Conservation (phyloP, 1,140 invertebrate species). For the Dryas iulia region DNA sequence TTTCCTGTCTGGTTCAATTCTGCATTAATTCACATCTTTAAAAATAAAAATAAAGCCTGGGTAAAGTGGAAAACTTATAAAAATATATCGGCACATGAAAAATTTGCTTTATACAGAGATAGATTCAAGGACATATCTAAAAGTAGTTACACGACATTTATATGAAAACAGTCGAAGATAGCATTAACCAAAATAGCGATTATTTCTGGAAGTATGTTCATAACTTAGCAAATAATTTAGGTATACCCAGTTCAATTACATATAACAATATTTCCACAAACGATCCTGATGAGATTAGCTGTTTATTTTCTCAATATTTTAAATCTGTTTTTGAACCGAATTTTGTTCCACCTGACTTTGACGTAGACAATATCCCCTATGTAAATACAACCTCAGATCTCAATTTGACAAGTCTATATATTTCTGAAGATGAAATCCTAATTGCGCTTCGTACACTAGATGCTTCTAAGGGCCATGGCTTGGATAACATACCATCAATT, state of each 20-base stretch:
- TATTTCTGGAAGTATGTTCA: no score
- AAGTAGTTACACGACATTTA: no score
- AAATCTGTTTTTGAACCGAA: conserved; percentile 8
- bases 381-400: background rate
- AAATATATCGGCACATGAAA: conserved; percentile 22
- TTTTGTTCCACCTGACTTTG: no score
- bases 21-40: conserved; percentile 14
- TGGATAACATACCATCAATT: no score
- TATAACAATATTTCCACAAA: background rate
- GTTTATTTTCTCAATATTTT: conserved; percentile 17
- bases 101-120: no score
- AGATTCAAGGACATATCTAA: no score
- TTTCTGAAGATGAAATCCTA: background rate
- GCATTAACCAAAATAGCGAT: no score
- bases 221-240: no score
- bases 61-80: conserved; percentile 20
- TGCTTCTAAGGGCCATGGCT: no score
- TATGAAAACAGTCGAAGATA: no score
- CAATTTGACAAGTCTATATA: background rate
- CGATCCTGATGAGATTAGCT: background rate
- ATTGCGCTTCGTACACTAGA: no score
- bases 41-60: conserved; percentile 14
- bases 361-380: background rate
- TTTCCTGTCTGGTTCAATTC: conserved; percentile 6
- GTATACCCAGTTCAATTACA: no score